Conservation (phyloP, 2,888 invertebrate genomes). For the Spialia ferax region DNA sequence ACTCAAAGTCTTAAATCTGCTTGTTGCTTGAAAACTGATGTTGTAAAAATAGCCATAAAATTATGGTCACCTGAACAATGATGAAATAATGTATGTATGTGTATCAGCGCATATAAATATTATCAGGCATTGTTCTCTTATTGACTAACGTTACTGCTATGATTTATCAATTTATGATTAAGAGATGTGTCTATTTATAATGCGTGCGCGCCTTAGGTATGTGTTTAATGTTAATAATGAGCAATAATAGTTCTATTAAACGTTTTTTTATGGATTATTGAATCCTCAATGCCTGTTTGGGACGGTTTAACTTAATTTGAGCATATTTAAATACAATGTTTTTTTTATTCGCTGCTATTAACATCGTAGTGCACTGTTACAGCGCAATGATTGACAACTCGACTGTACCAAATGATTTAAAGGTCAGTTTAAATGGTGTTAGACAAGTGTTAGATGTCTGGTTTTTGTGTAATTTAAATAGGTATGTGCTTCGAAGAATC, state of each 20-base stretch:
- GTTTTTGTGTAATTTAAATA: too few relatives aligned
- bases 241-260: background rate
- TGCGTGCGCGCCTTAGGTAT: background rate
- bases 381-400: background rate
- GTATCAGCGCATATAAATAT: background rate
- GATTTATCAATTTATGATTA: background rate
- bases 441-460: background rate
- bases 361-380: background rate
- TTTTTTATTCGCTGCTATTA: background rate
- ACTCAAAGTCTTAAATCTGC: too few relatives aligned
- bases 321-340: background rate
- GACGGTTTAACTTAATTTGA: background rate
- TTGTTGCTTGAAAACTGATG: background rate
- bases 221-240: background rate
- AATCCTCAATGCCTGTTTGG: background rate
- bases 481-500: too few relatives aligned
- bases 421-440: slow-evolving; percentile 2
- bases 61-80: background rate
- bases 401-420: background rate
- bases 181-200: background rate
- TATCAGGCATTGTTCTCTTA: slow-evolving; percentile 8
- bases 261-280: background rate
- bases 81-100: background rate
- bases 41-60: background rate
- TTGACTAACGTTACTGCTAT: slow-evolving; percentile 1